Conservation (phyloP, 1,140 invertebrate species). For the Zaprionus taronus region DNA sequence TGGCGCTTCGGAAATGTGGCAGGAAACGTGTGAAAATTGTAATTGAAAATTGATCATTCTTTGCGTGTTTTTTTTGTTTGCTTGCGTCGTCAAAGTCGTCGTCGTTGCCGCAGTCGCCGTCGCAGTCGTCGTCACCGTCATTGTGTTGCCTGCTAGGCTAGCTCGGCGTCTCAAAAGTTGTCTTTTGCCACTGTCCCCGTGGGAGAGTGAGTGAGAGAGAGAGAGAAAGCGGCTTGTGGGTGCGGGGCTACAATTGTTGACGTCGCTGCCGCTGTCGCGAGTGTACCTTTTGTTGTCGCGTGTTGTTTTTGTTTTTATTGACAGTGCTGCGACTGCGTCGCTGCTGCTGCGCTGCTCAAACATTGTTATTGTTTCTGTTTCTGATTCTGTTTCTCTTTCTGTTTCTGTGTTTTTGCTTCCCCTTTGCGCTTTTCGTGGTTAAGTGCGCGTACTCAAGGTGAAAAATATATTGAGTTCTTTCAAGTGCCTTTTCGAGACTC, state of each 20-base stretch:
- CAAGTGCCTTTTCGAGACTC: constrained; percentile 60
- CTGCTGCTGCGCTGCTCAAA: constrained; percentile 27
- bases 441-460: constrained; percentile 77
- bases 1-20: constrained; percentile 35
- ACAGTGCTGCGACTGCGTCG: constrained; percentile 32
- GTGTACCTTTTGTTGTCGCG: constrained; percentile 58
- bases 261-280: constrained; percentile 21
- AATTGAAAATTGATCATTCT: constrained; percentile 58
- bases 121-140: constrained; percentile 23
- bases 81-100: constrained; percentile 32
- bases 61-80: constrained; percentile 62
- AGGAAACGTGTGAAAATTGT: constrained; percentile 59
- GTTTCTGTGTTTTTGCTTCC: constrained; percentile 51
- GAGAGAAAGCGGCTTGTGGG: constrained; percentile 26
- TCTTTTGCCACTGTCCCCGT: constrained; percentile 23
- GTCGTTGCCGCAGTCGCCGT: constrained; percentile 6
- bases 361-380: constrained; percentile 70
- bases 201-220: background rate
- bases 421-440: constrained; percentile 62
- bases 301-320: constrained; percentile 63
- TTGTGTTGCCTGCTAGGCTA: constrained; percentile 17
- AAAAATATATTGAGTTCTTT: constrained; percentile 78
- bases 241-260: constrained; percentile 54
- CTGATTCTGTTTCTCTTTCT: constrained; percentile 52
- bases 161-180: constrained; percentile 45